A percentile compares a stretch with the other conserved stretches of the same genome.
Evolutionary conservation across 2,797 vertebrate genomes (phyloP).

Genomic region (Danionella dracula): DNA sequence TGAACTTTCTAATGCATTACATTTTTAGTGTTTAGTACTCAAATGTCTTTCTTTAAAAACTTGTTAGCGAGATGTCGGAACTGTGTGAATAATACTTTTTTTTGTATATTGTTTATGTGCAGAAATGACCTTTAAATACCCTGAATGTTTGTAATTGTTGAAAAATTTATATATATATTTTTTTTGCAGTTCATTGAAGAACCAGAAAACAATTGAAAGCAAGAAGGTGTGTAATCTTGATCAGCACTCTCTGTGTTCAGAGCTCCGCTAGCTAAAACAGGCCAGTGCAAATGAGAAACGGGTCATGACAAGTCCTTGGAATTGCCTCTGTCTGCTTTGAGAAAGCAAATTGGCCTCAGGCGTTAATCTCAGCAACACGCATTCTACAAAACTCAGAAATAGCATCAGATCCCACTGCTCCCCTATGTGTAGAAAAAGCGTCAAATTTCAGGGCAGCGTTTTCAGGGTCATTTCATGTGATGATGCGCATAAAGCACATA

Average conservation of each 20-base stretch:
- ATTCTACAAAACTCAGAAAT: conserved; percentile 11
- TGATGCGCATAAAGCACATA: not conserved
- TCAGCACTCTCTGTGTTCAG: conserved; percentile 8
- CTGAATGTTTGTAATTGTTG: no score
- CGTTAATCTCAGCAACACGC: conserved; percentile 13
- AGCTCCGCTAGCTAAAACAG: conserved; percentile 15
- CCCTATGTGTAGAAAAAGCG: not conserved
- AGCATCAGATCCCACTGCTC: conserved; percentile 4
- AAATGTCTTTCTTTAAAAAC: no score
- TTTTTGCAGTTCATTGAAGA: not conserved
- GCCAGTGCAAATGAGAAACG: conserved; percentile 23
- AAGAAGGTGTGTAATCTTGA: not conserved
- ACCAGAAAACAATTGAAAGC: not conserved
- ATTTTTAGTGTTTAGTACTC: no score
- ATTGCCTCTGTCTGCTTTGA: conserved; percentile 28
- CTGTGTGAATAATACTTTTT: no score
- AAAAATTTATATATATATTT: no score
- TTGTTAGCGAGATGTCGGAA: no score
- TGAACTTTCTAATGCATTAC: no score
- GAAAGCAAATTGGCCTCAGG: conserved; percentile 14
- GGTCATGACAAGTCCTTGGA: conserved; percentile 36
- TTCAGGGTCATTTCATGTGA: not conserved
- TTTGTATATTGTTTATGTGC: no score
- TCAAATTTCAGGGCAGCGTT: not conserved
- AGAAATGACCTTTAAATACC: no score